These are phyloP conservation scores for Cephus pygmeus DNA, from an alignment of 2,888 invertebrate genomes.

Conservation along the genomic window DNA sequence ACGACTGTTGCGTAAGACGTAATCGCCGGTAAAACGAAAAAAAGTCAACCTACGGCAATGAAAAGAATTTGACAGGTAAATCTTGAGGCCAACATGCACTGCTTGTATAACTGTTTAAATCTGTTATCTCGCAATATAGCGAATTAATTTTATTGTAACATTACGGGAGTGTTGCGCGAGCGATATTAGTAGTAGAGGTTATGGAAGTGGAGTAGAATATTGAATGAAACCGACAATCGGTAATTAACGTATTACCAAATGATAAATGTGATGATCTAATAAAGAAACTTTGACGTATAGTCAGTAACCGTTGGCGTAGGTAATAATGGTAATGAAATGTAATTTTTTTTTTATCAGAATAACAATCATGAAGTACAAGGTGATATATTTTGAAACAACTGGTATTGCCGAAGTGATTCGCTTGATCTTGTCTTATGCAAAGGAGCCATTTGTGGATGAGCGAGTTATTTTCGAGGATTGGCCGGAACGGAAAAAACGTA, in stretches of 20 bases:
- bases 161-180: no score
- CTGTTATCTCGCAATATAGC: background rate
- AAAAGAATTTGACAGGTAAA: background rate
- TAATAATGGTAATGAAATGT: no score
- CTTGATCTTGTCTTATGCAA: background rate
- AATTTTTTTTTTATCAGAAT: no score
- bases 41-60: background rate
- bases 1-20: background rate
- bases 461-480: background rate
- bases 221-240: no score
- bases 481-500: background rate
- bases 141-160: no score
- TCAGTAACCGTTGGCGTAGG: no score
- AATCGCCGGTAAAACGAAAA: background rate
- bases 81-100: background rate
- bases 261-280: no score
- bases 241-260: no score
- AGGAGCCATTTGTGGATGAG: background rate
- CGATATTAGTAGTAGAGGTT: no score
- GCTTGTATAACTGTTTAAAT: background rate
- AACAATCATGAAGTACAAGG: background rate
- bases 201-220: no score
- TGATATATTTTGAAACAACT: conserved; percentile 3
- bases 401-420: conserved; percentile 1
- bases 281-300: no score